Evolutionary conservation across 2,113 vertebrate genomes (phyloP).

Genomic region (Psilopsiagon aurifrons): DNA sequence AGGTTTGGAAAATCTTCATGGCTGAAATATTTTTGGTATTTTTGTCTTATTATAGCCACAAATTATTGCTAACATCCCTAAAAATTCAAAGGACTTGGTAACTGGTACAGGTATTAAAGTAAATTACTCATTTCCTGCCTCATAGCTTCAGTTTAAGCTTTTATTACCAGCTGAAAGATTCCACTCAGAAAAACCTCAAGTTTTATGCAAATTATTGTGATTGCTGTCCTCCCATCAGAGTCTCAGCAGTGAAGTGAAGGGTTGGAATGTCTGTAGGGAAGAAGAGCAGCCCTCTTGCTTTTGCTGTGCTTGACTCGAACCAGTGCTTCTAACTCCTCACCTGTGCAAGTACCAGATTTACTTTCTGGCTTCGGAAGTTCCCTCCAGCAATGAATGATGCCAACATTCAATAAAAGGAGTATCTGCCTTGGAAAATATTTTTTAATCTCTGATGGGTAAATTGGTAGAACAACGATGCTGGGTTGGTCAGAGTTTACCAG

Average conservation of each 20-base stretch:
- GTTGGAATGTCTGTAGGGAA: neutral
- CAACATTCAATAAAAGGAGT: neutral
- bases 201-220: neutral
- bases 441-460: neutral
- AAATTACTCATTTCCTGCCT: neutral
- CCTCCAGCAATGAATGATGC: neutral
- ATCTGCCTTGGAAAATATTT: neutral
- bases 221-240: neutral
- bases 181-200: neutral
- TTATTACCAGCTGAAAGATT: neutral
- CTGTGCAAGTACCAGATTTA: neutral
- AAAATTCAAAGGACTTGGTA: neutral
- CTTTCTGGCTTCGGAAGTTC: neutral
- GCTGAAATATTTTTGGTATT: neutral
- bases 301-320: neutral
- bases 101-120: neutral
- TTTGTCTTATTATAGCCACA: neutral
- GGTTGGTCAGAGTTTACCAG: neutral
- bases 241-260: neutral
- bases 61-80: neutral
- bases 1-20: neutral
- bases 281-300: neutral
- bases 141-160: neutral
- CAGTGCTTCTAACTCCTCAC: neutral
- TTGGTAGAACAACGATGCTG: neutral